phyloP scores from a whole-genome alignment of 2,797 vertebrate genomes.

The Valencia hispanica region DNA sequence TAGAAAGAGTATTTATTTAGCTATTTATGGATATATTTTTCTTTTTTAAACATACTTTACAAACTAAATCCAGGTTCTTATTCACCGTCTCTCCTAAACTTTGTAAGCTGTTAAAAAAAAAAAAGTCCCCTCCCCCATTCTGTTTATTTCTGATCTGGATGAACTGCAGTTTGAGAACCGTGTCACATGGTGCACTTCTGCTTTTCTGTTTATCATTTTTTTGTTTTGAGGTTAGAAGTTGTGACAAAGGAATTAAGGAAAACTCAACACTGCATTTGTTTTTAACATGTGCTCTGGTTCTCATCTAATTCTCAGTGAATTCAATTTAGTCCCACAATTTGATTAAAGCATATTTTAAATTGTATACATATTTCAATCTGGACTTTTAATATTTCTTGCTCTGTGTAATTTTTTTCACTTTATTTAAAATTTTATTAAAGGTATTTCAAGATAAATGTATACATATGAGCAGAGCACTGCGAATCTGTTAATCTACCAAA shows the following conservation, averaged over 20 bases:
- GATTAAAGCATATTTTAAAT: conserved; percentile 24
- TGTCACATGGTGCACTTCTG: conserved; percentile 58
- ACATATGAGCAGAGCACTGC: conserved; percentile 58
- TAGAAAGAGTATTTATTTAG: conserved; percentile 74
- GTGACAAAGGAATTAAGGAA: conserved; percentile 41
- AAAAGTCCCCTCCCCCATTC: too few species aligned
- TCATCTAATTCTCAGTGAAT: conserved; percentile 13
- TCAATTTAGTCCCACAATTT: conserved; percentile 15
- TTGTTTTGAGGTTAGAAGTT: conserved; percentile 31
- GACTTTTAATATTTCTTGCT: conserved; percentile 28
- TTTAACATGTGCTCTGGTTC: conserved; percentile 23
- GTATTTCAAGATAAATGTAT: conserved; percentile 46
- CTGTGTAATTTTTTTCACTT: conserved; percentile 1
- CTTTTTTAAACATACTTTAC: conserved; percentile 17
- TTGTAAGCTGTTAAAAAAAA: not conserved
- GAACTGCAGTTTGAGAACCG: conserved; percentile 24
- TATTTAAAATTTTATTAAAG: conserved; percentile 49
- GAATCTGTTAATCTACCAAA: conserved; percentile 45
- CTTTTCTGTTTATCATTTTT: conserved; percentile 48
- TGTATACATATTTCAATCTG: conserved; percentile 20
- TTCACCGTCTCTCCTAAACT: conserved; percentile 16
- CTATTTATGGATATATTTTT: conserved; percentile 65
- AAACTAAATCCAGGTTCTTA: conserved; percentile 23
- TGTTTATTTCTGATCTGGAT: conserved; percentile 5
- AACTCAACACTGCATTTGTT: conserved; percentile 22